Conservation (phyloP, 2,888 invertebrate genomes). For the Geophilus truncorum region DNA sequence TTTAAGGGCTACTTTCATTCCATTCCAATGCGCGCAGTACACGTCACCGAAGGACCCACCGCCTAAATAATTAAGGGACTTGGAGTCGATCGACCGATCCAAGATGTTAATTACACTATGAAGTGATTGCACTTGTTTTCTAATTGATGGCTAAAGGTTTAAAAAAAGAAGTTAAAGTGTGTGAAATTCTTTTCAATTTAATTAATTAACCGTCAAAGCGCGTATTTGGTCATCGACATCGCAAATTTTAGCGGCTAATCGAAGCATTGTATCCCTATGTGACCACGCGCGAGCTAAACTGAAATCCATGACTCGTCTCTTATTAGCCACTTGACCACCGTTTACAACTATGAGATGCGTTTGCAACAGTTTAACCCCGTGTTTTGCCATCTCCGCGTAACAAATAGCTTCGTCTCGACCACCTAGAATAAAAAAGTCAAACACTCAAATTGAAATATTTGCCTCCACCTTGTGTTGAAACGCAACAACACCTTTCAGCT, state of each 20-base stretch:
- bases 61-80: constrained; percentile 34
- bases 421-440: not conserved
- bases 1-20: constrained; percentile 36
- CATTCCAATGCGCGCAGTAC: constrained; percentile 36
- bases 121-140: constrained; percentile 33
- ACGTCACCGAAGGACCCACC: constrained; percentile 38
- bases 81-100: constrained; percentile 36
- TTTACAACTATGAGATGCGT: constrained; percentile 36
- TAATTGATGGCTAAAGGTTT: not conserved
- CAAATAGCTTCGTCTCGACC: constrained; percentile 36
- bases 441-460: not conserved
- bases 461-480: not conserved
- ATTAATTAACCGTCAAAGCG: constrained; percentile 31
- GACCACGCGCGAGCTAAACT: constrained; percentile 36
- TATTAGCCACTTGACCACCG: constrained; percentile 34
- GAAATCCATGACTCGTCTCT: constrained; percentile 34
- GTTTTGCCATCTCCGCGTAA: constrained; percentile 36
- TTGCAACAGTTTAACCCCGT: constrained; percentile 36
- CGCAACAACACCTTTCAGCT: constrained; percentile 32
- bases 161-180: not conserved
- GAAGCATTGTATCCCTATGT: constrained; percentile 35
- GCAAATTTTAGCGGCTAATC: constrained; percentile 35
- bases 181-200: too few species aligned
- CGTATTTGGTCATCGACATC: constrained; percentile 33
- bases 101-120: constrained; percentile 37